Percentiles rank a stretch among this genome's conserved stretches.
Evolutionary conservation across 2,113 vertebrate genomes (phyloP).

Genomic region (Cinclus mexicanus): DNA sequence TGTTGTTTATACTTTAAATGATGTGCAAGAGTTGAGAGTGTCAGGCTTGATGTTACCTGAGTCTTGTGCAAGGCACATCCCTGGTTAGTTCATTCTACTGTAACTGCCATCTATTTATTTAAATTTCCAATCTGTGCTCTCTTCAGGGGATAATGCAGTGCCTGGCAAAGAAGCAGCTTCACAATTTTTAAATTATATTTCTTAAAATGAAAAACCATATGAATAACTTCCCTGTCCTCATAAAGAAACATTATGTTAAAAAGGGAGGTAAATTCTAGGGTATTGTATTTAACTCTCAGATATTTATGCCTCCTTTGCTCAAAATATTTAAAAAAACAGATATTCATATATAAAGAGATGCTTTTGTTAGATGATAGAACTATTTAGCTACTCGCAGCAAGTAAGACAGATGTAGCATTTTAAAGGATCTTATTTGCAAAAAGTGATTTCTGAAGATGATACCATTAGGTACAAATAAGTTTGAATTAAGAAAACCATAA

Average conservation of each 20-base stretch:
- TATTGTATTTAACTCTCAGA: not conserved
- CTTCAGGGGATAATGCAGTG: slow-evolving; percentile 71
- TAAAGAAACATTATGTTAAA: not conserved
- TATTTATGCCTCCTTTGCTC: not conserved
- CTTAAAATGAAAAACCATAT: slow-evolving; percentile 55
- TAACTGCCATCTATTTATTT: slow-evolving; percentile 74
- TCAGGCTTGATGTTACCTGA: slow-evolving; percentile 71
- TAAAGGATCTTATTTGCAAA: not conserved
- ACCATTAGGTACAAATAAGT: not conserved
- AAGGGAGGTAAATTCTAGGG: not conserved
- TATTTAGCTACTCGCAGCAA: not conserved
- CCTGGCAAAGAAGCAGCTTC: slow-evolving; percentile 61
- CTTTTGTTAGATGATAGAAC: not conserved
- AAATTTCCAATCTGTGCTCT: slow-evolving; percentile 79
- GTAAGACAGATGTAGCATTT: not conserved
- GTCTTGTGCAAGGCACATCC: slow-evolving; percentile 57
- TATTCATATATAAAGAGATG: not conserved
- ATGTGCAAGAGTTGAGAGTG: slow-evolving; percentile 55
- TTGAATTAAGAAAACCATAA: not conserved
- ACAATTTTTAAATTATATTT: slow-evolving; percentile 62
- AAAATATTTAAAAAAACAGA: not conserved
- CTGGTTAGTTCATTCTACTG: slow-evolving; percentile 60
- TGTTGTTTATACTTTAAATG: slow-evolving; percentile 68
- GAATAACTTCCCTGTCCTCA: slow-evolving; percentile 8
- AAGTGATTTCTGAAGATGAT: slow-evolving; percentile 37